Evolutionary conservation across 2,113 vertebrate species (phyloP), one percentile per base, ranked within the genome.

Genomic region (Coreoperca whiteheadi): DNA sequence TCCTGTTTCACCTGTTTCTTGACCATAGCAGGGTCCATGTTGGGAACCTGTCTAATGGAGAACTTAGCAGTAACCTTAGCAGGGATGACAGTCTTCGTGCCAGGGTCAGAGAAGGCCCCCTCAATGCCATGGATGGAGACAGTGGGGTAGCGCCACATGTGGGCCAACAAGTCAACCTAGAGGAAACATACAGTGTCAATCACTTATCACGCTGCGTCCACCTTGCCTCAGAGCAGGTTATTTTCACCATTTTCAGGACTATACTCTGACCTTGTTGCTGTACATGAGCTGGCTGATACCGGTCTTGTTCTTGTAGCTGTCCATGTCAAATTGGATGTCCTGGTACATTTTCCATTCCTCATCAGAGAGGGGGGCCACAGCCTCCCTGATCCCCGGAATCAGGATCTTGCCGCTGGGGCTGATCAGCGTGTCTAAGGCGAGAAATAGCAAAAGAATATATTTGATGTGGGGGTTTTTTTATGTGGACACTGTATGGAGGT

Each of bases 121-220:
- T 98, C 96, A 0, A 98, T 97, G 56, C 97, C 97, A 7, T 99
- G 97, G 91, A 99, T 96, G 77, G 96, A 96, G 32, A 99, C 95
- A 20, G 96, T 97, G 2, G 97, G 97, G 51, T 96, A 96, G 64
- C 89, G 95, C 98, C 98, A 99, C 43, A 96, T 84, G 70, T 98
- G 96, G 61, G 95, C 94, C 57, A 99, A 94, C 81, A 99, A 77
- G 63, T 98, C 97, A 78, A 97, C 97, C 98, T 99, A 79, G 1
- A 74, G 37, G 30, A 51, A 70, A 64, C 46, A 63, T 1, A 51
- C 1, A 48, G 21, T 8, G 18, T 51, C 28, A 39, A 3, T 37
- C 14, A 21, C 3, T 7, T 2, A 2, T 50, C 25, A 15, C 8
- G 9, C 41, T 21, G 20, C 20, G 4, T 30, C 56, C 23, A 51